Percentiles rank a stretch among this genome's conserved stretches.
Evolutionary conservation across 2,888 invertebrate species (phyloP).

Genomic region (Erebia aethiops): DNA sequence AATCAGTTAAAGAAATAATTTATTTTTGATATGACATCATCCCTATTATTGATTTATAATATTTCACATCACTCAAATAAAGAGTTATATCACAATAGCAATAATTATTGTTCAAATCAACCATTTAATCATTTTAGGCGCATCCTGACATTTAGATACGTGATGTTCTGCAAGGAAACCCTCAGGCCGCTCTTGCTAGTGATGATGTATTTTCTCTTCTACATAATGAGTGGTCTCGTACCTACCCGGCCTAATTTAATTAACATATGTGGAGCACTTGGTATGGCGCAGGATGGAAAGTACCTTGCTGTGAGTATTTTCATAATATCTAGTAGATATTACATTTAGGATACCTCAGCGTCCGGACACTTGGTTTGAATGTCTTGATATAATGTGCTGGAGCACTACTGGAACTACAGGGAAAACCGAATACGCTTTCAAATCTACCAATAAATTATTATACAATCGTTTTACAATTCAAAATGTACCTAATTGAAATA

Average conservation of each 20-base stretch:
- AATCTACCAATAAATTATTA: background rate
- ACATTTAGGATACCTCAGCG: background rate
- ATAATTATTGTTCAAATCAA: background rate
- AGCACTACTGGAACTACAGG: too few relatives aligned
- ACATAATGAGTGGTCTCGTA: conserved; percentile 76
- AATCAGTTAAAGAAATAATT: too few relatives aligned
- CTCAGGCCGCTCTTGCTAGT: conserved; percentile 73
- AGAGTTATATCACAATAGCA: background rate
- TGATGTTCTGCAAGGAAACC: conserved; percentile 78
- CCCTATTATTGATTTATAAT: too few relatives aligned
- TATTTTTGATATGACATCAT: too few relatives aligned
- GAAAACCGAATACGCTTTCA: too few relatives aligned
- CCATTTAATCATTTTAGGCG: conserved; percentile 51
- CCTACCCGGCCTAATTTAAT: conserved; percentile 81
- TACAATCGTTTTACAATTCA: background rate
- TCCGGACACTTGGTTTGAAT: background rate
- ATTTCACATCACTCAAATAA: too few relatives aligned
- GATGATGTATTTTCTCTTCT: conserved; percentile 76
- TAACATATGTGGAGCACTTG: conserved; percentile 75
- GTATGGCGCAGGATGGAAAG: conserved; percentile 68
- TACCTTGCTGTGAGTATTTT: conserved; percentile 63
- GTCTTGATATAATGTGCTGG: background rate
- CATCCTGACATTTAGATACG: conserved; percentile 61
- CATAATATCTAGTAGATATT: background rate
- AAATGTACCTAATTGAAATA: too few relatives aligned